Evolutionary conservation across 2,113 vertebrate genomes (phyloP), one percentile per base, ranked within the genome.

Genomic region (Serinus canaria): DNA sequence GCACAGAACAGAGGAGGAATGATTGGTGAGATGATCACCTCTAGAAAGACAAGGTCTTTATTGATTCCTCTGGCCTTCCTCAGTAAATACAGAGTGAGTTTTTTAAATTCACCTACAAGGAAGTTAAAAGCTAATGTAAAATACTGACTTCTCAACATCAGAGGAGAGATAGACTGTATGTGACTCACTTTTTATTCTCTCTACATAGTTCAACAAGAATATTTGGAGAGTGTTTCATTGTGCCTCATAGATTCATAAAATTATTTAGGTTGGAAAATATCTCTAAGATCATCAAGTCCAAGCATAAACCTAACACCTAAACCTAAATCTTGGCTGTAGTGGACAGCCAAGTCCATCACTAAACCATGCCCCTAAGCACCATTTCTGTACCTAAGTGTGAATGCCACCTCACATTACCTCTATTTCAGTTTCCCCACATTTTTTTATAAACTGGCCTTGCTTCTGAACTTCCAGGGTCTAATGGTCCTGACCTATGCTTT

Each of bases 21-120:
- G 88, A 95, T 94, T 95, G 78, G 86, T 95, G 87, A 89, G 75
- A 92, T 89, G 83, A 95, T 83, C 95, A 92, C 67, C 59, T 86
- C 77, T 64, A 83, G 95, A 95, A 97, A 95, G 80, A 75, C 81
- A 83, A 85, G 82, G 72, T 37, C 56, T 91, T 88, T 88, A 90
- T 89, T 94, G 91, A 95, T 94, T 92, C 56, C 76, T 90, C 82
- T 92, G 77, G 82, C 64, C 41, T 94, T 93, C 82, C 66, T 53
- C 43, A 21, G 53, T 94, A 95, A 95, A 96, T 87, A 90, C 83
- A 94, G 64, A 95, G 77, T 33, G 69, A 89, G 28, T 25, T 49
- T 93, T 90, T 92, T 78, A 89, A 90, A 88, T 89, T 94, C 83
- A 78, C 89, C 76, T 68, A 60, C 49, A 68, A 86, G 60, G 83